Conservation (phyloP, 2,797 vertebrate species). For the Coranthus polyacanthus region DNA sequence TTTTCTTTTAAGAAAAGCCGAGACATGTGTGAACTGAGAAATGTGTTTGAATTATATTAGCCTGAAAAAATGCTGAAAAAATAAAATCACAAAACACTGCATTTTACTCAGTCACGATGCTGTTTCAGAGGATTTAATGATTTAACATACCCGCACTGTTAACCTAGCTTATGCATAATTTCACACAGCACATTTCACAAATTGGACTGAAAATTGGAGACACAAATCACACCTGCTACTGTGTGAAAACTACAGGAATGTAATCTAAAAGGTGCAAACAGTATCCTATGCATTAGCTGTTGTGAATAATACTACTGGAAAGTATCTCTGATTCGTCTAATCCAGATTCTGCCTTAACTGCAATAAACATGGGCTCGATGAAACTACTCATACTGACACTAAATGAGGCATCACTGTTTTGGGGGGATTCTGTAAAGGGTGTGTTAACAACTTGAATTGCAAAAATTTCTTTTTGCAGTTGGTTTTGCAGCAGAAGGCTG, state of each 20-base stretch:
- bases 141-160: constrained; percentile 8
- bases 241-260: too few species aligned
- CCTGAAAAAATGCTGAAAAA: not conserved
- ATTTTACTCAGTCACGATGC: not conserved
- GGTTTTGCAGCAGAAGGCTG: not conserved
- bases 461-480: not conserved
- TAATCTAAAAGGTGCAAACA: too few species aligned
- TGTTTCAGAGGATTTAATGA: constrained; percentile 27
- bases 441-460: not conserved
- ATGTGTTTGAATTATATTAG: too few species aligned
- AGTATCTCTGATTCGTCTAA: too few species aligned
- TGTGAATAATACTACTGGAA: not conserved
- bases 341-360: too few species aligned
- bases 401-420: not conserved
- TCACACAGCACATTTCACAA: constrained; percentile 4
- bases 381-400: too few species aligned
- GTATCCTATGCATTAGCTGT: not conserved
- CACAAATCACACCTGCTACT: too few species aligned
- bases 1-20: not conserved
- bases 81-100: constrained; percentile 7
- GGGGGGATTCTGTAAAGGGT: not conserved
- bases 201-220: constrained; percentile 8
- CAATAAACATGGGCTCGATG: too few species aligned
- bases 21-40: too few species aligned
- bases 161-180: constrained; percentile 1